Conservation (phyloP, 2,888 invertebrate species). For the Hylaea fasciaria region DNA sequence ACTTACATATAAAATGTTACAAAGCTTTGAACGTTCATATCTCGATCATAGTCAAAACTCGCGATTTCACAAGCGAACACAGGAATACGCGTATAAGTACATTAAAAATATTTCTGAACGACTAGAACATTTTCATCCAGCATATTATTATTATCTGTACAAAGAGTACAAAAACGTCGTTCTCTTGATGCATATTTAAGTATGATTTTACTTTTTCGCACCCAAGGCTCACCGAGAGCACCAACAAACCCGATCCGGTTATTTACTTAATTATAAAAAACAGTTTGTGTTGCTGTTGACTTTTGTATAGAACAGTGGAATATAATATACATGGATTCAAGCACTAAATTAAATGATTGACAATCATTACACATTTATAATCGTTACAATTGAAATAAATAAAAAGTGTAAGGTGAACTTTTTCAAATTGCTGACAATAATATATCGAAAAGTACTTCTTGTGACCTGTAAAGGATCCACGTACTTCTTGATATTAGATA, state of each 20-base stretch:
- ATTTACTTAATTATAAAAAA: not conserved
- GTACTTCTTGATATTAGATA: conserved; percentile 2
- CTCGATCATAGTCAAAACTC: too few species aligned
- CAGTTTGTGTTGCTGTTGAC: not conserved
- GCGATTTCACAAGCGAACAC: too few species aligned
- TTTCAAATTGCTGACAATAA: not conserved
- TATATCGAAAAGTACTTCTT: not conserved
- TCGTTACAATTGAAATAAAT: too few species aligned
- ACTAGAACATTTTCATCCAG: conserved; percentile 2
- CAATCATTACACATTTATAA: too few species aligned
- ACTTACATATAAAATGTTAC: too few species aligned
- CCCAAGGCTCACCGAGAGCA: not conserved
- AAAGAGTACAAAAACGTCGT: conserved; percentile 4
- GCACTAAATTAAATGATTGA: not conserved
- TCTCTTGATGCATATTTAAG: conserved; percentile 28
- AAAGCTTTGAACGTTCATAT: too few species aligned
- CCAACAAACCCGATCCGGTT: not conserved
- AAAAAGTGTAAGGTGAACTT: too few species aligned
- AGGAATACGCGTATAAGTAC: not conserved
- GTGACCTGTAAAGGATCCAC: not conserved
- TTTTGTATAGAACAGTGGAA: not conserved
- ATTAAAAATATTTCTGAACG: conserved; percentile 9
- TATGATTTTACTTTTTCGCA: conserved; percentile 16
- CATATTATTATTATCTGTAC: conserved; percentile 13
- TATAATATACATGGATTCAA: too few species aligned